A percentile compares a stretch with the other conserved stretches of the same genome.
phyloP scores from a whole-genome alignment of 2,797 vertebrate genomes.

The Characodon lateralis region DNA sequence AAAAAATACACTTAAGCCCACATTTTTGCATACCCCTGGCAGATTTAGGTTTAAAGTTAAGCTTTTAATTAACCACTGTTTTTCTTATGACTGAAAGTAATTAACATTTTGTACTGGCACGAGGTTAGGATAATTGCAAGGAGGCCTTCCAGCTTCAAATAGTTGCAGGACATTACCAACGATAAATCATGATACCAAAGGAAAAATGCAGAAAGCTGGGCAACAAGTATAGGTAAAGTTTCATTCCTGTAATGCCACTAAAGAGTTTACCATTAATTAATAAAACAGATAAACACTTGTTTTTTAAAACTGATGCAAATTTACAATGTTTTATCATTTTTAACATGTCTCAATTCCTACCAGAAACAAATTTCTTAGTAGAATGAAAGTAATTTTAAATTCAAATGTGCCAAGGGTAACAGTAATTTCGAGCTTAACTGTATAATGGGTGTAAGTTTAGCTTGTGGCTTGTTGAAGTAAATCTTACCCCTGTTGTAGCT shows the following conservation, averaged over 20 bases:
- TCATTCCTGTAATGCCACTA: neutral
- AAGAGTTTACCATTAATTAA: too few relatives aligned
- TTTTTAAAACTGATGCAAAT: neutral
- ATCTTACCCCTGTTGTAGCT: neutral
- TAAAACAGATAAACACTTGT: neutral
- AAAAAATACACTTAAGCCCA: neutral
- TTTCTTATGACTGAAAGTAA: neutral
- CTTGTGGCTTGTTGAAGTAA: neutral
- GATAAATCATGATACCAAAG: neutral
- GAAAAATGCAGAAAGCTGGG: neutral
- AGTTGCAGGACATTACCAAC: neutral
- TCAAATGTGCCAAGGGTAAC: neutral
- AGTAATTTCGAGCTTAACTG: neutral
- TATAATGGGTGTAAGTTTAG: neutral
- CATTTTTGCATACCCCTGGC: neutral
- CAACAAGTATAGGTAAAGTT: neutral
- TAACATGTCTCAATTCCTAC: neutral
- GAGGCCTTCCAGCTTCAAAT: neutral
- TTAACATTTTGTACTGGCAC: neutral
- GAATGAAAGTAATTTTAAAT: neutral
- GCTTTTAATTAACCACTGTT: neutral
- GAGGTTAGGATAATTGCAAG: neutral
- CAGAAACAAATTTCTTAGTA: neutral
- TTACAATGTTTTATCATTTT: neutral
- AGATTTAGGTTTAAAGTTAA: neutral